phyloP scores from a whole-genome alignment of 1,140 invertebrate genomes.

The Saccostrea echinata region DNA sequence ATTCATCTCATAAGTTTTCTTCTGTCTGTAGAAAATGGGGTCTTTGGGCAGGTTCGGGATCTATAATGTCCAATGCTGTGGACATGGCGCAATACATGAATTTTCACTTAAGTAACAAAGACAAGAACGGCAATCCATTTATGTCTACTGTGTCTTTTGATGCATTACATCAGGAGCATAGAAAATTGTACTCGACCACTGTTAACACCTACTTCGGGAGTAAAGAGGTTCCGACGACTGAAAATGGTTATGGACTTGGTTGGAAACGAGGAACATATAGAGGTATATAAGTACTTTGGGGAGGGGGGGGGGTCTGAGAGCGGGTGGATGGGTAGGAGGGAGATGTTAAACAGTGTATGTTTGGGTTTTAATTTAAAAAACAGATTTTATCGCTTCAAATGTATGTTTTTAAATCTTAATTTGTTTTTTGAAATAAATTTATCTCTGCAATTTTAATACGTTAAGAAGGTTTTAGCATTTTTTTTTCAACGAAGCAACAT shows the following conservation, averaged over 20 bases:
- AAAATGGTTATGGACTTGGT: slow-evolving; percentile 61
- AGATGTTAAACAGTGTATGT: neutral
- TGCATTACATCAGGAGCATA: slow-evolving; percentile 47
- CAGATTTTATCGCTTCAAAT: neutral
- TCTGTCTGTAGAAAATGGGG: slow-evolving; percentile 65
- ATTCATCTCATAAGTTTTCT: neutral
- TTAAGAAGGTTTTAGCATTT: no score
- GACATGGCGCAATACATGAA: slow-evolving; percentile 74
- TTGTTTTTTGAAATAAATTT: neutral
- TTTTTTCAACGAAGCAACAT: no score
- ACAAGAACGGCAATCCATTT: slow-evolving; percentile 42
- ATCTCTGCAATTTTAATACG: no score
- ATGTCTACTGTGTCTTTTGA: slow-evolving; percentile 20
- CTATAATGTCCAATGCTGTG: slow-evolving; percentile 66
- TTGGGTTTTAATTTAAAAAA: neutral
- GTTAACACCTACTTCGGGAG: slow-evolving; percentile 56
- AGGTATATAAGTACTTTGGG: no score
- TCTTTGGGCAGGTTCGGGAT: slow-evolving; percentile 64
- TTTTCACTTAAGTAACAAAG: slow-evolving; percentile 65
- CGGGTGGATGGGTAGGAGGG: no score
- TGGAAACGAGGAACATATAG: slow-evolving; percentile 67
- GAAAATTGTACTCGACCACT: slow-evolving; percentile 38
- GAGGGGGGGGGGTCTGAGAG: no score
- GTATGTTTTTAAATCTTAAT: neutral
- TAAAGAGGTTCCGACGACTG: slow-evolving; percentile 48